Base-by-base conservation (phyloP, 2,797 vertebrate genomes). In the Labeo calbasu region DNA sequence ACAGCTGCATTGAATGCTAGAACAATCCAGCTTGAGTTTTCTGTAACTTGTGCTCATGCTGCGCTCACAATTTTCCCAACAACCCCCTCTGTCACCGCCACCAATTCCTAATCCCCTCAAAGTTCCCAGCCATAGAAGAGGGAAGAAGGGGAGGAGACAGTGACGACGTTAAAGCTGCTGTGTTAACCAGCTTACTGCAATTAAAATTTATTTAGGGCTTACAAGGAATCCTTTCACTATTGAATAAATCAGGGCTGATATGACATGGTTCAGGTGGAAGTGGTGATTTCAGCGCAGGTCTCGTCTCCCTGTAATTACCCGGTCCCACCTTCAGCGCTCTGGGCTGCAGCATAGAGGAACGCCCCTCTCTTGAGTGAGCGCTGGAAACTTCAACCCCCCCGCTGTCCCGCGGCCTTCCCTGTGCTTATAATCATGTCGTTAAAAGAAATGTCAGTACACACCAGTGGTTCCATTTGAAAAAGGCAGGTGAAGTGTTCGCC, bases 141-240 rank as follows among this genome's bases (percentile, higher is more conserved):
- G 77, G 25, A 82, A 53, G 43, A 65, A 77, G 83, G 77, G 73
- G 40, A 70, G 84, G 72, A 50, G 78, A 51, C 36, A 61, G 83
- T 36, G 65, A 79, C 68, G 77, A 80, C 81, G 77, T 40, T 69
- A 86, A 87, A 77, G 82, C 85, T 85, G 76, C 90, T 88, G 87
- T 92, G 91, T 93, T 91, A 91, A 92, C 93, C 91, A 93, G 93
- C 93, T 94, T 93, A 94, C 92, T 88, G 92, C 93, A 95, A 95
- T 95, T 95, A 94, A 92, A 94, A 94, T 95, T 92, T 94, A 94
- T 94, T 95, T 94, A 93, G 90, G 90, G 92, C 92, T 94, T 92
- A 94, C 92, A 91, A 93, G 92, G 90, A 93, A 90, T 93, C 92
- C 92, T 93, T 94, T 95, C 93, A 92, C 93, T 93, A 86, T 86